Evolutionary conservation across 2,797 vertebrate species (phyloP).

Genomic region (Rhinophrynus dorsalis): DNA sequence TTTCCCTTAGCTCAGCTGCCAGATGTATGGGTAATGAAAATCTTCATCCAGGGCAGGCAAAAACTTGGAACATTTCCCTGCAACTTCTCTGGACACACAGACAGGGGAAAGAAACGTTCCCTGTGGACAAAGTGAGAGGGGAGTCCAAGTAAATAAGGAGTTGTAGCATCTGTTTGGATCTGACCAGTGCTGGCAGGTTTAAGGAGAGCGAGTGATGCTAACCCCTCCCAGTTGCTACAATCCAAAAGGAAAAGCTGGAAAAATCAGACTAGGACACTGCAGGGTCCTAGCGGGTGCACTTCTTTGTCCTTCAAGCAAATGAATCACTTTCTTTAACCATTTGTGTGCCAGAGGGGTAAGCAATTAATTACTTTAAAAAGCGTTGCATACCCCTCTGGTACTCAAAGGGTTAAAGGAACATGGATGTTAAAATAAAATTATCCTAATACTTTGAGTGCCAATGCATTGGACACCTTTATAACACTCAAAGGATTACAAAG

Average conservation of each 20-base stretch:
- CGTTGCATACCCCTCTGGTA: too few relatives aligned
- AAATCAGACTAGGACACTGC: constrained; percentile 46
- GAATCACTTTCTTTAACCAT: too few relatives aligned
- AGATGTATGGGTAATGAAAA: constrained; percentile 2
- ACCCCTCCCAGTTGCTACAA: constrained; percentile 61
- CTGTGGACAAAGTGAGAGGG: constrained; percentile 40
- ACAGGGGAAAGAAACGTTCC: constrained; percentile 29
- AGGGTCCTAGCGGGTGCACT: constrained; percentile 53
- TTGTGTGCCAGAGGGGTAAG: too few relatives aligned
- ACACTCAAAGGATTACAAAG: too few relatives aligned
- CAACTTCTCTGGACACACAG: constrained; percentile 24
- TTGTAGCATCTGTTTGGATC: constrained; percentile 66
- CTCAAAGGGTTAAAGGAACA: too few relatives aligned
- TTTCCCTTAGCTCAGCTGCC: constrained; percentile 30
- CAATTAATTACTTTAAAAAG: too few relatives aligned
- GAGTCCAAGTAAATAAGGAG: constrained; percentile 49
- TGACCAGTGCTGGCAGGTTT: constrained; percentile 58
- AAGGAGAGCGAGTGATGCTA: constrained; percentile 57
- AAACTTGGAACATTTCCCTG: constrained; percentile 40
- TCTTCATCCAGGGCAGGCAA: constrained; percentile 48
- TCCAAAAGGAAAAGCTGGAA: constrained; percentile 51
- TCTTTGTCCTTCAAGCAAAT: background rate
- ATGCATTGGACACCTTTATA: too few relatives aligned
- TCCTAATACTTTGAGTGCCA: too few relatives aligned
- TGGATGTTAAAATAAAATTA: too few relatives aligned